phyloP scores from a whole-genome alignment of 1,140 invertebrate genomes.

The Choristoneura fumiferana region DNA sequence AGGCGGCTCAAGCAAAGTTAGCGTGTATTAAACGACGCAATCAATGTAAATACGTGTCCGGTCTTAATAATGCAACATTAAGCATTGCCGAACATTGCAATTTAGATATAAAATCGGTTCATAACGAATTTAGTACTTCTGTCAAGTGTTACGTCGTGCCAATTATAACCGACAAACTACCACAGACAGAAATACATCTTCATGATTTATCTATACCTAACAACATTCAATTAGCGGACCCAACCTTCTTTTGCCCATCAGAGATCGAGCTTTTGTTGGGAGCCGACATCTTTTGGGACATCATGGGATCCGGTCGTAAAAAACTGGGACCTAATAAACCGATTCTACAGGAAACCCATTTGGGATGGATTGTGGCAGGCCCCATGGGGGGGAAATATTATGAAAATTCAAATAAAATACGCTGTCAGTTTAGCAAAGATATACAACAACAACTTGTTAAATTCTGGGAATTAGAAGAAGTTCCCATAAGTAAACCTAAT shows the following conservation, averaged over 20 bases:
- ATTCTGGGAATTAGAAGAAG: neutral
- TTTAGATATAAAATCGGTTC: constrained; percentile 3
- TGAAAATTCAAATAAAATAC: neutral
- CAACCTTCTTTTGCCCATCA: neutral
- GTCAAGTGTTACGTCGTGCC: constrained; percentile 23
- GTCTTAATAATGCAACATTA: constrained; percentile 21
- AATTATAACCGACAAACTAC: constrained; percentile 19
- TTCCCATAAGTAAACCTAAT: neutral
- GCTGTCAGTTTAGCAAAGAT: neutral
- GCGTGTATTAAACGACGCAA: neutral
- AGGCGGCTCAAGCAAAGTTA: neutral
- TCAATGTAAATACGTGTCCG: constrained; percentile 19
- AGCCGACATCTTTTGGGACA: too few species aligned
- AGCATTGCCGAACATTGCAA: constrained; percentile 22
- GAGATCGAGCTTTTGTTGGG: neutral
- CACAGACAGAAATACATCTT: constrained; percentile 4
- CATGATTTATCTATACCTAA: constrained; percentile 14
- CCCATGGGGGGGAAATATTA: neutral
- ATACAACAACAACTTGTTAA: neutral
- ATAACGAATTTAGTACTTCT: constrained; percentile 5
- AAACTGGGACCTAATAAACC: neutral
- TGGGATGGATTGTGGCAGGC: neutral
- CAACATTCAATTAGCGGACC: constrained; percentile 14
- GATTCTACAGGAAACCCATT: neutral
- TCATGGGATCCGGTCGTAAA: neutral